Percentiles rank a stretch among this genome's conserved stretches.
Evolutionary conservation across 1,140 invertebrate species (phyloP).

Genomic region (Drosophila fuyamai): DNA sequence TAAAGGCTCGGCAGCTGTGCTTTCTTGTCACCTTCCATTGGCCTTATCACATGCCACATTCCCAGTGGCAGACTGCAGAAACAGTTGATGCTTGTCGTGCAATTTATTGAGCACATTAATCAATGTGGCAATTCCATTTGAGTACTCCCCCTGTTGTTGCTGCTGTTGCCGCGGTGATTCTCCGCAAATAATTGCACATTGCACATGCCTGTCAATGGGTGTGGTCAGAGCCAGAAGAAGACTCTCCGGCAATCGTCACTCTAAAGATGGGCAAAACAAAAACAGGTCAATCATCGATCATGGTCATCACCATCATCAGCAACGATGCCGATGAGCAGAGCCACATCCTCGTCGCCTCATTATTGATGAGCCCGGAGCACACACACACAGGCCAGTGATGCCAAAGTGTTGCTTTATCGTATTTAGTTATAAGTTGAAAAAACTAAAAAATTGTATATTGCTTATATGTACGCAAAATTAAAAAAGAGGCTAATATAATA

Average conservation of each 20-base stretch:
- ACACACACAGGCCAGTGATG: conserved; percentile 17
- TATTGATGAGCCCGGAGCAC: conserved; percentile 68
- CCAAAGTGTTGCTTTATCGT: not conserved
- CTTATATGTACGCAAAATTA: too few species aligned
- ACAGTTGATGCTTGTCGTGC: conserved; percentile 57
- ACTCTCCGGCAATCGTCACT: conserved; percentile 70
- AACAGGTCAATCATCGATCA: conserved; percentile 83
- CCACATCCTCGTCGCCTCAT: conserved; percentile 54
- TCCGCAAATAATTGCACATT: conserved; percentile 77
- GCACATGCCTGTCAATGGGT: conserved; percentile 73
- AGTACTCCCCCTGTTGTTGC: conserved; percentile 43
- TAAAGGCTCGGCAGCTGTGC: conserved; percentile 16
- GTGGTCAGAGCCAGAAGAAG: conserved; percentile 62
- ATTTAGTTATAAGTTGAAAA: too few species aligned
- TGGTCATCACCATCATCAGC: conserved; percentile 73
- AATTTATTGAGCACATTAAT: conserved; percentile 82
- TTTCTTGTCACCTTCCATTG: conserved; percentile 54
- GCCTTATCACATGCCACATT: conserved; percentile 51
- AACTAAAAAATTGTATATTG: not conserved
- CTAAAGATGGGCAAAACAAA: conserved; percentile 71
- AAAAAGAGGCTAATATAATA: too few species aligned
- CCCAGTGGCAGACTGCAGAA: conserved; percentile 27
- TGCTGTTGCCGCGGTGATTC: conserved; percentile 59
- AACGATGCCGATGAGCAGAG: conserved; percentile 35
- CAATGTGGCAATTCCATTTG: conserved; percentile 68